Percentiles rank a stretch among this genome's conserved stretches.
These are phyloP conservation scores for Champsocephalus gunnari DNA, from an alignment of 2,797 vertebrate species.

Conservation along the genomic window DNA sequence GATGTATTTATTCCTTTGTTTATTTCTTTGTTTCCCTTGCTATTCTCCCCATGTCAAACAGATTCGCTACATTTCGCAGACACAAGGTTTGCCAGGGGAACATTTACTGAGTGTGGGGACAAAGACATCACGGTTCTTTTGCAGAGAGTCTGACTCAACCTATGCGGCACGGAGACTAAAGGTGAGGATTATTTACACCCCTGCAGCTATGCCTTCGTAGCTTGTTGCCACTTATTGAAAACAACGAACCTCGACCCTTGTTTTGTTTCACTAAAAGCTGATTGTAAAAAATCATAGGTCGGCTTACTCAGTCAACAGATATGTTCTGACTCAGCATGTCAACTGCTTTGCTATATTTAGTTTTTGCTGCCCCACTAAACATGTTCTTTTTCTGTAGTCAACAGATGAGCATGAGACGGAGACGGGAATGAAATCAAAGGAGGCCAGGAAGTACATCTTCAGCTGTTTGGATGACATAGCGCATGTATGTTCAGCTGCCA, in stretches of 20 bases:
- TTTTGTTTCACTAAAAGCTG: constrained; percentile 15
- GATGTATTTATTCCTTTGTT: not conserved
- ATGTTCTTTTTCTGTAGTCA: constrained; percentile 81
- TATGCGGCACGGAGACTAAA: constrained; percentile 97
- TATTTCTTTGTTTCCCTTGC: not conserved
- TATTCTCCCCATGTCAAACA: constrained; percentile 67
- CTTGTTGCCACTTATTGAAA: constrained; percentile 10
- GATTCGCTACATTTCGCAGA: constrained; percentile 99
- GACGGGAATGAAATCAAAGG: constrained; percentile 99
- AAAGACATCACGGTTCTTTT: constrained; percentile 97
- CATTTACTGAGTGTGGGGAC: constrained; percentile 95
- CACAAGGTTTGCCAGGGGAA: constrained; percentile 96
- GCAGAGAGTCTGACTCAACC: constrained; percentile 91
- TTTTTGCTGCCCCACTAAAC: constrained; percentile 4
- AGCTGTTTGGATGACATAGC: constrained; percentile 98
- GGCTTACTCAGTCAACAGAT: constrained; percentile 8
- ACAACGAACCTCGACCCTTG: not conserved
- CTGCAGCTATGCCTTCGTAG: not conserved
- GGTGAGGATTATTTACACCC: constrained; percentile 80
- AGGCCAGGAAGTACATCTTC: constrained; percentile 99
- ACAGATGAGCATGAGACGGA: constrained; percentile 97
- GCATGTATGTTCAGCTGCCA: constrained; percentile 89
- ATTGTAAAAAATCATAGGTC: not conserved
- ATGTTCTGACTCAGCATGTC: not conserved
- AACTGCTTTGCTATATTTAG: constrained; percentile 9